Evolutionary conservation across 2,113 vertebrate genomes (phyloP), one percentile per base, ranked within the genome.

Genomic region (Poeciliopsis turrubarensis): DNA sequence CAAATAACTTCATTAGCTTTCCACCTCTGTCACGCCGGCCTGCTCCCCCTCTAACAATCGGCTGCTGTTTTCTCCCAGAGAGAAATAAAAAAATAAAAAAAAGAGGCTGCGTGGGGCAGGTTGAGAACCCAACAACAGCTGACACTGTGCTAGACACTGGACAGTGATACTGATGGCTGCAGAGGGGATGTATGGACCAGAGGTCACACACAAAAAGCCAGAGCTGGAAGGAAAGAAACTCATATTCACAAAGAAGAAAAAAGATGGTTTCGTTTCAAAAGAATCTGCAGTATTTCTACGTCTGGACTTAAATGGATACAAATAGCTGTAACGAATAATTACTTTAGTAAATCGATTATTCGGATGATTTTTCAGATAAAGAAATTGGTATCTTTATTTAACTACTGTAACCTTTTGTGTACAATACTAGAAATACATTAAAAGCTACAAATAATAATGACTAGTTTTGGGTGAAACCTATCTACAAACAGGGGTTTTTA

Each of bases 1-100:
- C 92, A 93, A 93, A 92, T 93, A 93, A 93, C 94, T 94, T 95
- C 93, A 95, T 94, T 95, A 95, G 92, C 93, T 93, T 92, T 93
- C 91, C 92, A 94, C 93, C 94, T 94, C 93, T 94, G 93, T 94
- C 93, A 94, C 80, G 83, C 84, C 71, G 70, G 89, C 84, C 90
- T 91, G 93, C 91, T 93, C 90, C 83, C 89, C 89, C 86, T 89
- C 87, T 93, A 91, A 94, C 89, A 93, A 93, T 89, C 89, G 92
- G 89, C 91, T 90, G 89, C 89, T 84, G 90, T 91, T 90, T 91
- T 54, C 80, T 88, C 79, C 26, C 71, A 3, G 73, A 82, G 73
- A 75, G 67, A 3, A 47, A 41, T 41, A 68, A 75, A 85, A 74
- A 83, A 80, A 85, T 71, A 41, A 76, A 73, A 41, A 76, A 79